These are phyloP conservation scores for Leptoclinus maculatus DNA, from an alignment of 2,797 vertebrate genomes.

Conservation along the genomic window DNA sequence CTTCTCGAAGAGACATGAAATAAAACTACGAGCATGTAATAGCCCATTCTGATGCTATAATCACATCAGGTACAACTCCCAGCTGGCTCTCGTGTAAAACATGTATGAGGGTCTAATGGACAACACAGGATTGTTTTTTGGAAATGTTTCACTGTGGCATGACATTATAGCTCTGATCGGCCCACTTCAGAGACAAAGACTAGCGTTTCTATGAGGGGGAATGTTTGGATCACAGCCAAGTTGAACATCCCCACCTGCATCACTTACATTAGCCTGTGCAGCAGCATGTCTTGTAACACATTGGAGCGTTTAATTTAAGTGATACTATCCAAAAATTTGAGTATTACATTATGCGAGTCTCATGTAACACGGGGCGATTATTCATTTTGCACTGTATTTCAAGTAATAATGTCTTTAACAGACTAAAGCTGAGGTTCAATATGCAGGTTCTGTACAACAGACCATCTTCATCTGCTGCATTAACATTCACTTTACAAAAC, in stretches of 20 bases:
- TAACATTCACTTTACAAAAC: neutral
- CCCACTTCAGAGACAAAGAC: slow-evolving; percentile 49
- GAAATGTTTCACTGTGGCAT: slow-evolving; percentile 46
- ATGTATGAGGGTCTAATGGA: slow-evolving; percentile 38
- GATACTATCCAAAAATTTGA: neutral
- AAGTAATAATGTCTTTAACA: neutral
- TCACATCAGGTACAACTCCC: neutral
- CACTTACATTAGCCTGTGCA: slow-evolving; percentile 21
- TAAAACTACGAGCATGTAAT: neutral
- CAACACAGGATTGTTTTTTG: slow-evolving; percentile 45
- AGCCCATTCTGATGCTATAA: neutral
- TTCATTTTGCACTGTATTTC: neutral
- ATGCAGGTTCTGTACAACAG: neutral
- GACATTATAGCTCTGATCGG: slow-evolving; percentile 15
- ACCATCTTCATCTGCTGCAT: neutral
- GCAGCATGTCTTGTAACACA: slow-evolving; percentile 14
- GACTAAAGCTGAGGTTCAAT: neutral
- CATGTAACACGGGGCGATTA: neutral
- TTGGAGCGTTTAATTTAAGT: slow-evolving; percentile 8
- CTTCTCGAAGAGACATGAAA: neutral
- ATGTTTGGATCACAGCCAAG: slow-evolving; percentile 57
- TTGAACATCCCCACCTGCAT: slow-evolving; percentile 44
- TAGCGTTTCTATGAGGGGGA: slow-evolving; percentile 34
- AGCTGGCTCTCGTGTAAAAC: neutral
- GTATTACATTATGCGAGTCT: neutral